These are phyloP conservation scores for Furnarius figulus DNA, from an alignment of 2,113 vertebrate genomes.

Conservation along the genomic window DNA sequence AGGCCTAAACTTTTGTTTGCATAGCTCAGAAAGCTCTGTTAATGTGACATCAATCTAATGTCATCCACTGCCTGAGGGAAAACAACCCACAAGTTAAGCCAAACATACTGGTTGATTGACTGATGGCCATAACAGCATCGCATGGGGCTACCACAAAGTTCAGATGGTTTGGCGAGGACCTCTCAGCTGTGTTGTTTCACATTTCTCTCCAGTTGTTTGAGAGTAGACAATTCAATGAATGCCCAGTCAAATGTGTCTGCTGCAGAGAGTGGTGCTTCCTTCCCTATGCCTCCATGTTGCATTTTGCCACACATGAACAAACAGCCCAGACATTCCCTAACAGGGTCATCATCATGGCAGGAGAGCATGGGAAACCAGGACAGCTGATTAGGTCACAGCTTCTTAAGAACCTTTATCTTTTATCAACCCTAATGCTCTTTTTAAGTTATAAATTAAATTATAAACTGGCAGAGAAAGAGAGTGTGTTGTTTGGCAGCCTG, in stretches of 20 bases:
- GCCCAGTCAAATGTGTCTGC: not conserved
- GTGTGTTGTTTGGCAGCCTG: not conserved
- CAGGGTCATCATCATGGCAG: not conserved
- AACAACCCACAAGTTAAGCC: not conserved
- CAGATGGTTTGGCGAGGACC: not conserved
- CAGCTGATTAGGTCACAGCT: not conserved
- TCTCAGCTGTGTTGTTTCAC: not conserved
- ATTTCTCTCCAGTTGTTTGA: not conserved
- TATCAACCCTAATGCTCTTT: not conserved
- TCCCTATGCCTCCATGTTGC: not conserved
- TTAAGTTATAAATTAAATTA: not conserved
- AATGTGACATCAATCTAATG: not conserved
- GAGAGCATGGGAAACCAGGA: not conserved
- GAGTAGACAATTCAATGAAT: not conserved
- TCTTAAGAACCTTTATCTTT: not conserved
- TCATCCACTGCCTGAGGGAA: not conserved
- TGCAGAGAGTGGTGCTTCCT: not conserved
- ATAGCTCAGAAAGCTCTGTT: not conserved
- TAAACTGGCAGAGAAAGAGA: not conserved
- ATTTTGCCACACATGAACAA: constrained; percentile 20
- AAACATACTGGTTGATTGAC: constrained; percentile 9
- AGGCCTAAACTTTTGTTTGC: not conserved
- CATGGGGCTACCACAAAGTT: not conserved
- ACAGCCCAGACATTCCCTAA: not conserved
- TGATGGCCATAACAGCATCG: constrained; percentile 10